Evolutionary conservation across 2,113 vertebrate genomes (phyloP).

Genomic region (Dolichotis patagonum): DNA sequence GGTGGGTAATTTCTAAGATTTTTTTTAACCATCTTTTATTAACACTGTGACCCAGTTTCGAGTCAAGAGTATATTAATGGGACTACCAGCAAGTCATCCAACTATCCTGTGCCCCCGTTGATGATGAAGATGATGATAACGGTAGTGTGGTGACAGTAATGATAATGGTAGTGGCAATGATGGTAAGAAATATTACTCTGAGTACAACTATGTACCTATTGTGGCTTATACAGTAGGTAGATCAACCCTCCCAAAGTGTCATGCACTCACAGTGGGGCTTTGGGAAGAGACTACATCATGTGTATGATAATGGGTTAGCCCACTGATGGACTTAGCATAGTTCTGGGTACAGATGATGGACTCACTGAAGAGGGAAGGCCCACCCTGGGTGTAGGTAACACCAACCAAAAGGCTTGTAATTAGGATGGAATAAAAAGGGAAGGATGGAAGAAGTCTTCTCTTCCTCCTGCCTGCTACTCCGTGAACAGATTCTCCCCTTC

Average conservation of each 20-base stretch:
- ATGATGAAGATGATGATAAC: too few species aligned
- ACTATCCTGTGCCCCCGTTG: too few species aligned
- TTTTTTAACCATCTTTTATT: neutral
- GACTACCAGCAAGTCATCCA: neutral
- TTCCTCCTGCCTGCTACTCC: neutral
- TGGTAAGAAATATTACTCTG: neutral
- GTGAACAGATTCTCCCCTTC: neutral
- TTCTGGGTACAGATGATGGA: neutral
- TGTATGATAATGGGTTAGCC: neutral
- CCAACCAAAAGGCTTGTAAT: neutral
- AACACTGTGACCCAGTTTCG: neutral
- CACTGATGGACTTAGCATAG: neutral
- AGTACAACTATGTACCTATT: neutral
- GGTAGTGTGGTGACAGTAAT: fast-evolving
- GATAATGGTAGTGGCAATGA: too few species aligned
- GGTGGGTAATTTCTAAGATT: neutral
- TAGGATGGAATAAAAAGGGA: neutral
- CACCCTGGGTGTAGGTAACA: neutral
- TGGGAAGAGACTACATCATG: neutral
- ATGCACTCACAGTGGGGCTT: neutral
- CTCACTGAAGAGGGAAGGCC: neutral
- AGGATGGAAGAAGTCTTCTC: neutral
- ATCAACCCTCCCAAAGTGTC: neutral
- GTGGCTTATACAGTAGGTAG: neutral
- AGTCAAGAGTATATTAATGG: neutral